Conservation (phyloP, 2,888 invertebrate species). For the Osedax fenrisi region DNA sequence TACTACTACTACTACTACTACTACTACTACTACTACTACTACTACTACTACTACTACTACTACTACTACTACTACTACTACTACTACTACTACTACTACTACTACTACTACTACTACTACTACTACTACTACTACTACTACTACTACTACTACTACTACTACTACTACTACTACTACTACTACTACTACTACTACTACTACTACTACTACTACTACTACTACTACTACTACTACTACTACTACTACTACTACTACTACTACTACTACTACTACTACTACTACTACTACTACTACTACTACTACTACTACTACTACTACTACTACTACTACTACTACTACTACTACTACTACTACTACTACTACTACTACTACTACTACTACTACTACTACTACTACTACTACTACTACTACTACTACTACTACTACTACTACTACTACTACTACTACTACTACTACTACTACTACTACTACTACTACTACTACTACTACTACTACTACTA, state of each 20-base stretch:
- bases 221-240: conserved; percentile 35
- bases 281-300: conserved; percentile 34
- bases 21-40: conserved; percentile 10
- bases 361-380: conserved; percentile 21
- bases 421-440: not conserved
- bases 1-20: not conserved
- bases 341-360: conserved; percentile 34
- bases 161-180: conserved; percentile 35
- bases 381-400: too few species aligned
- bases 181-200: conserved; percentile 32
- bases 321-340: conserved; percentile 34
- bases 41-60: conserved; percentile 8
- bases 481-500: conserved; percentile 1
- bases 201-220: conserved; percentile 31
- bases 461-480: conserved; percentile 10
- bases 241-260: conserved; percentile 32
- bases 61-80: not conserved
- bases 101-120: conserved; percentile 32
- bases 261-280: conserved; percentile 34
- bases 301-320: conserved; percentile 34
- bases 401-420: not conserved
- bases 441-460: not conserved
- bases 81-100: conserved; percentile 30
- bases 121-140: conserved; percentile 35
- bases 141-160: conserved; percentile 29